Conservation (phyloP, 2,888 invertebrate species). For the Chaetogeoica ovagalla region DNA sequence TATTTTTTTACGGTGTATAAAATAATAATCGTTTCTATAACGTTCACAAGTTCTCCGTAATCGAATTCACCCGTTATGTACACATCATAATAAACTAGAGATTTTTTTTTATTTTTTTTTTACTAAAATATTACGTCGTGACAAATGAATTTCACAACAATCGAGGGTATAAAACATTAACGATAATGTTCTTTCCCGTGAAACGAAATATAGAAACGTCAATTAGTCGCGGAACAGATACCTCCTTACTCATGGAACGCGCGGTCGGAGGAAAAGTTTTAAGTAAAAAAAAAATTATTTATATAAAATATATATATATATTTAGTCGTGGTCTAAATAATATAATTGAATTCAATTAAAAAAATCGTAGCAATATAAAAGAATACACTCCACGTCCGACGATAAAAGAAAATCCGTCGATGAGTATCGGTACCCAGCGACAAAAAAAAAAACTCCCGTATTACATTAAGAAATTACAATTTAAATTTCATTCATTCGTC, state of each 20-base stretch:
- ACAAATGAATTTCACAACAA: neutral
- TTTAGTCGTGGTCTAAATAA: slow-evolving; percentile 25
- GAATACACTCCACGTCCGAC: neutral
- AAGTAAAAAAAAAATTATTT: slow-evolving; percentile 6
- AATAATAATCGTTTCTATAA: neutral
- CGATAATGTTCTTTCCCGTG: neutral
- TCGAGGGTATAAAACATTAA: neutral
- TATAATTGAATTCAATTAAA: slow-evolving; percentile 20
- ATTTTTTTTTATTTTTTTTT: too few relatives aligned
- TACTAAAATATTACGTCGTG: neutral
- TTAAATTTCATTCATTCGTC: neutral
- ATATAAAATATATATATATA: neutral
- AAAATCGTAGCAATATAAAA: neutral
- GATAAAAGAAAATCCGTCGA: too few relatives aligned
- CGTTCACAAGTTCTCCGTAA: too few relatives aligned
- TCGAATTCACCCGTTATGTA: too few relatives aligned
- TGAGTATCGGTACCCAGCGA: too few relatives aligned
- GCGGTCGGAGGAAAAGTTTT: slow-evolving; percentile 27
- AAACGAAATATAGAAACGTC: neutral
- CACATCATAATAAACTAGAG: neutral
- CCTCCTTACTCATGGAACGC: neutral
- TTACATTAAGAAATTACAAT: too few relatives aligned
- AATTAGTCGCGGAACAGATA: slow-evolving; percentile 21
- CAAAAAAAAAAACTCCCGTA: neutral
- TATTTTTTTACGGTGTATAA: neutral